Conservation (phyloP, 2,113 vertebrate species). For the Petrocephalus microphthalmus region DNA sequence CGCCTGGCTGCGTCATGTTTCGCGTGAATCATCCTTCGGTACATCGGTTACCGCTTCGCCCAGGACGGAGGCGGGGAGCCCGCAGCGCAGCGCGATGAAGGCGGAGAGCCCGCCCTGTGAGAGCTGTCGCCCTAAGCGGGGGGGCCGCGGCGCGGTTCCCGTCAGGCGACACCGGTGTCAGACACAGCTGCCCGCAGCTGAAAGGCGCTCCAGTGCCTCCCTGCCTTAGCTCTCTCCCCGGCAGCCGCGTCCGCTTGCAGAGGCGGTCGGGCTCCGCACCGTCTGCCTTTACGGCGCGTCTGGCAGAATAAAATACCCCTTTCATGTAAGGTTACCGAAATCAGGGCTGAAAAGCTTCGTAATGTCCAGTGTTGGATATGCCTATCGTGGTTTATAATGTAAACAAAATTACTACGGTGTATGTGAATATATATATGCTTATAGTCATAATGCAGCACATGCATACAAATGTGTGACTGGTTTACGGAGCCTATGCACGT, state of each 20-base stretch:
- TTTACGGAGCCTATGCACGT: background rate
- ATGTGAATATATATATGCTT: background rate
- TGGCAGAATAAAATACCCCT: background rate
- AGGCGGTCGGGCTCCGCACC: background rate
- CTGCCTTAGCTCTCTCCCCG: background rate
- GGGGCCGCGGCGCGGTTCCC: background rate
- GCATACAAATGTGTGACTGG: background rate
- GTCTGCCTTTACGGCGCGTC: background rate
- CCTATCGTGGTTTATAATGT: background rate
- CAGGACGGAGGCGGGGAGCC: background rate
- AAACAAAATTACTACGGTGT: background rate
- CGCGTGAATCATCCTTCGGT: no score
- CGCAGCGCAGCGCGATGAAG: background rate
- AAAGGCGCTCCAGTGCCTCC: background rate
- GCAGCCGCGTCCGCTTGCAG: background rate
- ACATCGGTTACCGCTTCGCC: background rate
- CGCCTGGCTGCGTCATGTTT: no score
- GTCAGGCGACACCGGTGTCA: background rate
- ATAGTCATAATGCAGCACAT: background rate
- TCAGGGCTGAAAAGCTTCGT: background rate
- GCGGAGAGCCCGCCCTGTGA: background rate
- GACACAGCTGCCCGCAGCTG: background rate
- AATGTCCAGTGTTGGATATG: background rate
- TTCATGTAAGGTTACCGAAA: background rate
- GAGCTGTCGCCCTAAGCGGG: constrained; percentile 3